Evolutionary conservation across 2,113 vertebrate genomes (phyloP).

Genomic region (Chloroceryle aenea): DNA sequence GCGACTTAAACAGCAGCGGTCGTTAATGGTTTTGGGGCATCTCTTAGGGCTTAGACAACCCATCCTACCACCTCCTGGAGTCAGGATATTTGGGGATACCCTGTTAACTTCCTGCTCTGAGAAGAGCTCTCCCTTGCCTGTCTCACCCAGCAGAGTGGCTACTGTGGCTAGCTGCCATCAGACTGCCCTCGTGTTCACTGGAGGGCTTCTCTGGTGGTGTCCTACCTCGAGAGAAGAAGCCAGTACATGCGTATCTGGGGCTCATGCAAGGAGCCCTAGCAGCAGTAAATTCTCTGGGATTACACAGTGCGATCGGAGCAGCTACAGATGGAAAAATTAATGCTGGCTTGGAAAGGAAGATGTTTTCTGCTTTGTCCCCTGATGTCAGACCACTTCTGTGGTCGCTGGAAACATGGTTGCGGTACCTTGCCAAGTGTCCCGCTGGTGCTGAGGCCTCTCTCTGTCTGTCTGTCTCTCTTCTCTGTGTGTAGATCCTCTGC

Average conservation of each 20-base stretch:
- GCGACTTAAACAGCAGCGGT: neutral
- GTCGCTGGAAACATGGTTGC: neutral
- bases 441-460: neutral
- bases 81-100: neutral
- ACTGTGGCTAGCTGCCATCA: neutral
- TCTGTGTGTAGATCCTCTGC: constrained; percentile 85
- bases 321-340: neutral
- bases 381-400: neutral
- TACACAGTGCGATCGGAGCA: no score
- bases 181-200: neutral
- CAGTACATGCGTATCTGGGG: neutral
- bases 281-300: neutral
- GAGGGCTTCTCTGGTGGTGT: neutral
- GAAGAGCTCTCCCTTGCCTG: neutral
- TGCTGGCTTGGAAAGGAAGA: neutral
- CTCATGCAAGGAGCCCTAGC: neutral
- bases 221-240: neutral
- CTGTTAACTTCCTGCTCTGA: neutral
- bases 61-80: neutral
- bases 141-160: neutral
- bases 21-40: neutral
- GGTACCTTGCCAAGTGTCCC: neutral
- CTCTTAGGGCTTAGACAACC: neutral
- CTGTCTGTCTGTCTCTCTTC: neutral
- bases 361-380: neutral